phyloP scores from a whole-genome alignment of 2,113 vertebrate species.

The Pygoscelis adeliae region DNA sequence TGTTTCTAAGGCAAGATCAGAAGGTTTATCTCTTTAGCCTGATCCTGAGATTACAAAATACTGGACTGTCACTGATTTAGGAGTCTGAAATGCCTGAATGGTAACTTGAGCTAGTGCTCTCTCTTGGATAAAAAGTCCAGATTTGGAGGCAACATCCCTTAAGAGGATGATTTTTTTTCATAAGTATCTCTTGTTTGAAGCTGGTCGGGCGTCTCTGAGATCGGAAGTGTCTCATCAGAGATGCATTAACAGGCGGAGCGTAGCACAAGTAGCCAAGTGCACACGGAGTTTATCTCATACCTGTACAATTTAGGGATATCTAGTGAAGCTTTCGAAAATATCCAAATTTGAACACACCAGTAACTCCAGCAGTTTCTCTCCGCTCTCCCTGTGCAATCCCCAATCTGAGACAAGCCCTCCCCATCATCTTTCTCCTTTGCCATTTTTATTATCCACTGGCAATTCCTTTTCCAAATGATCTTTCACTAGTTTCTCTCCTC shows the following conservation, averaged over 20 bases:
- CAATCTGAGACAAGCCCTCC: background rate
- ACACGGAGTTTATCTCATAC: fast-evolving
- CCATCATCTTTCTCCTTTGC: background rate
- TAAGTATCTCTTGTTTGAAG: background rate
- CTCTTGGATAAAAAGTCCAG: background rate
- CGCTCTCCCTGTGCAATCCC: background rate
- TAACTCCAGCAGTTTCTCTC: background rate
- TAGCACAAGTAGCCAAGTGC: background rate
- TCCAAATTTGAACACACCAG: fast-evolving
- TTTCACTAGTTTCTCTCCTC: background rate
- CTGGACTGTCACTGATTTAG: too few species aligned
- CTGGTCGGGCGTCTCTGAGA: background rate
- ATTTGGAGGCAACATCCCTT: background rate
- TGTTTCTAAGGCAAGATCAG: background rate
- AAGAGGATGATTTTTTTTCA: background rate
- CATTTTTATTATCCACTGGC: background rate
- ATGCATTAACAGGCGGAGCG: background rate
- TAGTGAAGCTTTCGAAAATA: background rate
- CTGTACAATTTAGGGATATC: background rate
- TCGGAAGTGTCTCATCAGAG: background rate
- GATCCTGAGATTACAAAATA: background rate
- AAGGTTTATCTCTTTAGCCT: background rate
- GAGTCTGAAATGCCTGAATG: background rate
- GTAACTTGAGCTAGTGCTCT: background rate
- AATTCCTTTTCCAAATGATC: background rate